phyloP scores from a whole-genome alignment of 2,797 vertebrate species.

The Manis javanica region DNA sequence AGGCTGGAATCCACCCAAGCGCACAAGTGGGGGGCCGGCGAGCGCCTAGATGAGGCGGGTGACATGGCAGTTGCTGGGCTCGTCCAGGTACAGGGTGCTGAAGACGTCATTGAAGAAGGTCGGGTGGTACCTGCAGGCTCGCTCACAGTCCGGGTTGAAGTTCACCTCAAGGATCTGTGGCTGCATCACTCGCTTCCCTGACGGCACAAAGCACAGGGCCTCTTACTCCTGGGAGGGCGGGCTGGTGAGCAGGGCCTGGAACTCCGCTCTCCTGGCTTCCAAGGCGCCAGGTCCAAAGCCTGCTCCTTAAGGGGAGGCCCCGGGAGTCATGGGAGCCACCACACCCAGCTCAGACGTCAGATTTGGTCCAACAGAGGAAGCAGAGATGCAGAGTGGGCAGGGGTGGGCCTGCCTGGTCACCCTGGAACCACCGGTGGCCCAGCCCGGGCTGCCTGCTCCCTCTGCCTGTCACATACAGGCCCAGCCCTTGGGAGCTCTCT shows the following conservation, averaged over 20 bases:
- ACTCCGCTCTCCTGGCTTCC: neutral
- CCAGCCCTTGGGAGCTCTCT: no score
- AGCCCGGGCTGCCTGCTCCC: neutral
- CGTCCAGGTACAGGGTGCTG: constrained; percentile 94
- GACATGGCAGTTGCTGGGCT: constrained; percentile 88
- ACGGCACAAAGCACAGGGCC: neutral
- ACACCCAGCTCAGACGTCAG: rapidly evolving
- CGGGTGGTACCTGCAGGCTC: constrained; percentile 95
- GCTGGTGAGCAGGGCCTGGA: neutral
- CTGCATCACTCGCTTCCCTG: constrained; percentile 92
- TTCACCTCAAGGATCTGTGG: constrained; percentile 97
- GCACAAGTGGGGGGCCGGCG: neutral
- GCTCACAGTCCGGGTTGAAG: constrained; percentile 95
- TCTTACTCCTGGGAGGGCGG: neutral
- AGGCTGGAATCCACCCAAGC: neutral
- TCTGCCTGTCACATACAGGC: rapidly evolving
- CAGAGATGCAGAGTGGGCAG: neutral
- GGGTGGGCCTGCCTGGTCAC: no score
- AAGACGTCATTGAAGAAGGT: constrained; percentile 96
- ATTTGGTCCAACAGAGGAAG: neutral
- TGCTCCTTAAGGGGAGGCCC: neutral
- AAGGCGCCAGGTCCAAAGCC: neutral
- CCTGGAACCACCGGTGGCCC: rapidly evolving
- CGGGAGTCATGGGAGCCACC: rapidly evolving
- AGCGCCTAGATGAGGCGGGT: constrained; percentile 87